Evolutionary conservation across 2,797 vertebrate species (phyloP).

Genomic region (Synanceia verrucosa): DNA sequence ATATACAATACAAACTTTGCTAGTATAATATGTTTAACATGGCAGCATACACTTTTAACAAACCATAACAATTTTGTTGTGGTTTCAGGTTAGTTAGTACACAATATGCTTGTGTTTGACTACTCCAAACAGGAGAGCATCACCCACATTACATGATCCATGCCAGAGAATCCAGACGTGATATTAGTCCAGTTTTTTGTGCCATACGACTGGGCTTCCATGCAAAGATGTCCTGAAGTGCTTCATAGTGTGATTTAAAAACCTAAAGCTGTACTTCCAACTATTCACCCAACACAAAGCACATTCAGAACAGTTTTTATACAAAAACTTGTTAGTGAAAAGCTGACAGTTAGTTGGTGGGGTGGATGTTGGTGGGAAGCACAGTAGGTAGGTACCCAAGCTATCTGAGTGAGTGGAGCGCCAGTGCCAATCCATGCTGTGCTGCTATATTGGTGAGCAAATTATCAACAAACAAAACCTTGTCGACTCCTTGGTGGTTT

Average conservation of each 20-base stretch:
- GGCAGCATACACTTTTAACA: background rate
- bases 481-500: conserved; percentile 84
- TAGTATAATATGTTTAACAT: background rate
- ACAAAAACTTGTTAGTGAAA: conserved; percentile 57
- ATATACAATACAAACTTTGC: background rate
- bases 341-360: conserved; percentile 58
- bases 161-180: conserved; percentile 9
- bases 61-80: conserved; percentile 29
- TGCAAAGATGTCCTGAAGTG: conserved; percentile 33
- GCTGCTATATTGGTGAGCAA: conserved; percentile 54
- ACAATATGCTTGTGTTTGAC: conserved; percentile 13
- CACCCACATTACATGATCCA: conserved; percentile 7
- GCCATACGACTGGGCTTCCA: conserved; percentile 4
- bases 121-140: conserved; percentile 21
- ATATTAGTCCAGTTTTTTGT: conserved; percentile 10
- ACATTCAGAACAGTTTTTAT: conserved; percentile 33
- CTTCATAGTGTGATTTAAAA: conserved; percentile 20
- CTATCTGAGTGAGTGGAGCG: conserved; percentile 36
- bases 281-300: conserved; percentile 28
- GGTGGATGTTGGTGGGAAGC: conserved; percentile 21
- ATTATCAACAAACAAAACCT: conserved; percentile 85
- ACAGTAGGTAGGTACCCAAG: conserved; percentile 22
- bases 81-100: conserved; percentile 48
- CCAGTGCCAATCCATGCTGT: conserved; percentile 69
- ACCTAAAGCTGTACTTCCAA: conserved; percentile 14